Evolutionary conservation across 2,888 invertebrate genomes (phyloP).

Genomic region (Phorcus lineatus): DNA sequence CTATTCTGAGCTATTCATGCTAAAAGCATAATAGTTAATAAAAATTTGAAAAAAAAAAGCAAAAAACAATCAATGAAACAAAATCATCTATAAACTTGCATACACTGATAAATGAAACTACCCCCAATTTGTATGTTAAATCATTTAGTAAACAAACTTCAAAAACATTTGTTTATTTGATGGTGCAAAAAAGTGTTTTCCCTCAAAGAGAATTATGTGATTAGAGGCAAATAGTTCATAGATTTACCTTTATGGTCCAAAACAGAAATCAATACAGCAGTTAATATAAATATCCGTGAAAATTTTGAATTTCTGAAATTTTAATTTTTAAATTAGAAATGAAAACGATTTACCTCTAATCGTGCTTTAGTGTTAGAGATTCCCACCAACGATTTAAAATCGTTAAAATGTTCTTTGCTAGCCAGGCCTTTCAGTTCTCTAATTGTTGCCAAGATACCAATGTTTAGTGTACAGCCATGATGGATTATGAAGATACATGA

Average conservation of each 20-base stretch:
- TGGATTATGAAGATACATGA: background rate
- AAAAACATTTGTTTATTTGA: background rate
- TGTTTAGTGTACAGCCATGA: constrained; percentile 6
- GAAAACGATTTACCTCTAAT: too few relatives aligned
- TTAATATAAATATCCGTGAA: too few relatives aligned
- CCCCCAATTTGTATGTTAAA: background rate
- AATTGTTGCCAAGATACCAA: background rate
- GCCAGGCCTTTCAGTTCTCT: background rate
- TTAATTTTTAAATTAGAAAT: too few relatives aligned
- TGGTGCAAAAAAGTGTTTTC: background rate
- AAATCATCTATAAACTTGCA: too few relatives aligned
- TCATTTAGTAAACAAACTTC: background rate
- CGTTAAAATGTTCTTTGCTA: background rate
- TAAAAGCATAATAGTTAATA: background rate
- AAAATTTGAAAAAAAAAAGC: background rate
- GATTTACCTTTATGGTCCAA: too few relatives aligned
- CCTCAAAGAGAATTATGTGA: background rate
- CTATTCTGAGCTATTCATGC: background rate
- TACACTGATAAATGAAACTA: too few relatives aligned
- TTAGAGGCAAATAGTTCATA: background rate
- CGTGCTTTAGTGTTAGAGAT: too few relatives aligned
- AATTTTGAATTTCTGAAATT: too few relatives aligned
- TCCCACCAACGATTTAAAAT: too few relatives aligned
- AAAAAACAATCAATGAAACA: background rate
- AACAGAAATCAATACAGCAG: too few relatives aligned